Base-by-base conservation (phyloP, 2,888 invertebrate species). In the Drosophila percnosoma region DNA sequence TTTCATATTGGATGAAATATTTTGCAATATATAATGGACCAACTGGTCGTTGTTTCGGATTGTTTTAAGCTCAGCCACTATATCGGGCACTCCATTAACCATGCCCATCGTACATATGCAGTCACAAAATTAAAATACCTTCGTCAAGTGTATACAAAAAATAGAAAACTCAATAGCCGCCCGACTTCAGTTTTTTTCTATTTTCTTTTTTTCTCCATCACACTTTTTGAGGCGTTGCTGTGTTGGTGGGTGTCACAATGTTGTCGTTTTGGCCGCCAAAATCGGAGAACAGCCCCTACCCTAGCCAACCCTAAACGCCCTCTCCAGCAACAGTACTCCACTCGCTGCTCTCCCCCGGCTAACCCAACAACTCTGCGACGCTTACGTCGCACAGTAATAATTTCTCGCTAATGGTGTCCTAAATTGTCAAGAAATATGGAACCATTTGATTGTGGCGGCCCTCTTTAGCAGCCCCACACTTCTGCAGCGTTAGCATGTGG, bases 351-450 rank as follows among this genome's bases (percentile, higher is more conserved):
- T 55, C 57, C 36, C 63, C 33, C 5, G 21, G 11, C 42, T 42
- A 5, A 4, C 5, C 42, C 5, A 42, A 29, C 60, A 40, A 51
- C 76, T 72, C 65, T 68, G 49, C 62, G 54, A 24, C 75, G 57
- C 68, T 64, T 68, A 61, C 68, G 78, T 68, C 74, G 79, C 80
- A 78, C 70, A 80, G 84, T 88, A 88, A 89, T 89, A 89, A 88
- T 90, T 90, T 89, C 80, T 83, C 90, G 88, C 87, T 89, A 89
- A 89, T 89, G 89, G 89, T 89, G 89, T 89, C 85, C 90, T 90
- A 90, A 87, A 90, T 89, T 90, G 90, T 83, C 78, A 82, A 82
- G 89, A 89, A 89, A 90, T 89, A 89, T 89, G 87, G 90, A 88
- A 89, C 87, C 89, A 87, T 87, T 87, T 87, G 87, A 87, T 87